A percentile compares a stretch with the other conserved stretches of the same genome.
These are phyloP conservation scores for Grammomys dolichurus DNA, from an alignment of 2,113 vertebrate genomes.

Conservation along the genomic window DNA sequence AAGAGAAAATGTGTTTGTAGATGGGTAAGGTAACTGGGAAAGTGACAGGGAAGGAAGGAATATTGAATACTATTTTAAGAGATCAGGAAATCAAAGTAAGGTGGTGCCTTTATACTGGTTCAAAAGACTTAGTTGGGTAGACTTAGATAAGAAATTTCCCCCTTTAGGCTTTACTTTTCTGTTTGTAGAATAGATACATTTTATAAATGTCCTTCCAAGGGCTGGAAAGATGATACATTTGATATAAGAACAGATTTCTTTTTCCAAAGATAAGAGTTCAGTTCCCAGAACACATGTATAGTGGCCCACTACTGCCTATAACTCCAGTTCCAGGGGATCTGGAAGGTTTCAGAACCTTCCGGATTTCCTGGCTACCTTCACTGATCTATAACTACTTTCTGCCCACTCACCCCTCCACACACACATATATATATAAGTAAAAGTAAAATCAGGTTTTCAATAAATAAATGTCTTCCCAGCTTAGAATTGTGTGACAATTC, in stretches of 20 bases:
- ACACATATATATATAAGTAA: neutral
- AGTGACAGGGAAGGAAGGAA: neutral
- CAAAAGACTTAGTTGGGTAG: neutral
- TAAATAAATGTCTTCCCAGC: neutral
- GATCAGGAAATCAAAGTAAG: conserved; percentile 35
- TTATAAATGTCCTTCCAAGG: neutral
- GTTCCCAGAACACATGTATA: neutral
- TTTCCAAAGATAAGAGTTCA: neutral
- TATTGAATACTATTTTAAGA: neutral
- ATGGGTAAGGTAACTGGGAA: neutral
- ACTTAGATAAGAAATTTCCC: neutral
- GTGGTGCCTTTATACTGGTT: neutral
- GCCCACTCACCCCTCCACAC: neutral
- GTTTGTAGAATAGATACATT: conserved; percentile 54
- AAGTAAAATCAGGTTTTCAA: neutral
- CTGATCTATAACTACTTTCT: no score
- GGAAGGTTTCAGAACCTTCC: neutral
- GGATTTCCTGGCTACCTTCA: neutral
- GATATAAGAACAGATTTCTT: neutral
- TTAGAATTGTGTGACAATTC: conserved; percentile 49
- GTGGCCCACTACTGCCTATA: neutral
- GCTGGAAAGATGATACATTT: neutral
- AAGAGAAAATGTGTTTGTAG: conserved; percentile 2
- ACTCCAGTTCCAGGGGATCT: neutral
- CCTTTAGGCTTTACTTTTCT: conserved; percentile 27